A percentile compares a stretch with the other conserved stretches of the same genome.
phyloP scores from a whole-genome alignment of 2,113 vertebrate species.

The Campylorhamphus procurvoides region DNA sequence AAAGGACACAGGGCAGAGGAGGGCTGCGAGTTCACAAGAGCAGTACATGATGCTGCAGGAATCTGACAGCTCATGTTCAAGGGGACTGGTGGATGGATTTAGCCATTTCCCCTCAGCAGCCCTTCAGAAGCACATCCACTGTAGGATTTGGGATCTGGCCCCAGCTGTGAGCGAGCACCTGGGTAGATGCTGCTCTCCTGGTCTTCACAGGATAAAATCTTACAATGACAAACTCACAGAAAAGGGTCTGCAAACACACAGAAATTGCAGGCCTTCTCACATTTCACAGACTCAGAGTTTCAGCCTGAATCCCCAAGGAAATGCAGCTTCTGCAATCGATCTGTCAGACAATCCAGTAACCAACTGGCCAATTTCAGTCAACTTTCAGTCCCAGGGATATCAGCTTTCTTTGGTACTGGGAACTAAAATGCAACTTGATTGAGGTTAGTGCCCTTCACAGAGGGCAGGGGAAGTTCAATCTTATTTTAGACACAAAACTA shows the following conservation, averaged over 20 bases:
- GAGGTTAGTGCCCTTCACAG: not conserved
- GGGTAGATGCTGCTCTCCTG: not conserved
- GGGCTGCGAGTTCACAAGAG: not conserved
- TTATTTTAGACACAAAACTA: not conserved
- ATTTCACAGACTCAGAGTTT: slow-evolving; percentile 4
- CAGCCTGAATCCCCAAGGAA: not conserved
- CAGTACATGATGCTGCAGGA: not conserved
- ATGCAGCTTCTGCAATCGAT: not conserved
- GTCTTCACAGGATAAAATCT: not conserved
- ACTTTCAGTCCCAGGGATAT: not conserved
- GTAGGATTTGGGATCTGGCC: not conserved
- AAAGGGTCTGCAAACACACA: not conserved
- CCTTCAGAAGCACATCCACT: not conserved
- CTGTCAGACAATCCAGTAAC: not conserved
- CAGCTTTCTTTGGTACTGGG: not conserved
- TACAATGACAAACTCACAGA: not conserved
- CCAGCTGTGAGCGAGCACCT: not conserved
- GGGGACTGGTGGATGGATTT: not conserved
- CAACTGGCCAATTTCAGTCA: not conserved
- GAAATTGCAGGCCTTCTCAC: not conserved
- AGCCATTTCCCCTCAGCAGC: not conserved
- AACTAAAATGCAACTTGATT: not conserved
- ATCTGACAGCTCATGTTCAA: not conserved
- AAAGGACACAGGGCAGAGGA: not conserved
- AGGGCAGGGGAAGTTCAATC: not conserved